A percentile compares a stretch with the other conserved stretches of the same genome.
phyloP scores from a whole-genome alignment of 2,113 vertebrate genomes.

The Larimichthys crocea region DNA sequence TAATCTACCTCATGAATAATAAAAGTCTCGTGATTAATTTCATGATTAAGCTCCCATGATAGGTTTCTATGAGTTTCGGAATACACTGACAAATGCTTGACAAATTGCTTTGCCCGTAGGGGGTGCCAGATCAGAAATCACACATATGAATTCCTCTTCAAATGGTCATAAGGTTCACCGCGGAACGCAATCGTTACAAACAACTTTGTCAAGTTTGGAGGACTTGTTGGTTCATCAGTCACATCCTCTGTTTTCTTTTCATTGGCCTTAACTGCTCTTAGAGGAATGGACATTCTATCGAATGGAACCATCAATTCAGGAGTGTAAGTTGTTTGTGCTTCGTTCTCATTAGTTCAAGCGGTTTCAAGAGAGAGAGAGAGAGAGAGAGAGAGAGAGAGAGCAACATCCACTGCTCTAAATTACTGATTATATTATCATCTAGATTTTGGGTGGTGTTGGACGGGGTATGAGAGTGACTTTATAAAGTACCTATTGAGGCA shows the following conservation, averaged over 20 bases:
- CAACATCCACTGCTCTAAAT: slow-evolving; percentile 34
- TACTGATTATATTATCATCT: slow-evolving; percentile 50
- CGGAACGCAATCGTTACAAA: background rate
- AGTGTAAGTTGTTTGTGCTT: slow-evolving; percentile 31
- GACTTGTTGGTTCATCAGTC: slow-evolving; percentile 7
- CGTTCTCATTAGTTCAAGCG: slow-evolving; percentile 36
- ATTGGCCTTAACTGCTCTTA: background rate
- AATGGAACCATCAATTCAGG: slow-evolving; percentile 16
- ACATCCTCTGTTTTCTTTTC: slow-evolving; percentile 9
- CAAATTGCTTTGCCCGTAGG: no score
- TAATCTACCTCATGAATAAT: background rate
- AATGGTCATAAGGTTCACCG: background rate
- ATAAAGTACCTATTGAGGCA: slow-evolving; percentile 68
- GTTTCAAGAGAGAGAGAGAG: slow-evolving; percentile 12
- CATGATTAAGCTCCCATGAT: no score
- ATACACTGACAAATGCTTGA: background rate
- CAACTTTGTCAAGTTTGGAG: background rate
- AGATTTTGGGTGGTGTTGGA: slow-evolving; percentile 36
- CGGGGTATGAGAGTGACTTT: slow-evolving; percentile 48
- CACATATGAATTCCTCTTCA: background rate
- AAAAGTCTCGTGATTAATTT: background rate
- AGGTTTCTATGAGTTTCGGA: background rate
- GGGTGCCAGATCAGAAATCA: background rate
- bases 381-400: background rate
- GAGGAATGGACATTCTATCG: slow-evolving; percentile 15